Evolutionary conservation across 2,888 invertebrate species (phyloP).

Genomic region (Aricia artaxerxes): DNA sequence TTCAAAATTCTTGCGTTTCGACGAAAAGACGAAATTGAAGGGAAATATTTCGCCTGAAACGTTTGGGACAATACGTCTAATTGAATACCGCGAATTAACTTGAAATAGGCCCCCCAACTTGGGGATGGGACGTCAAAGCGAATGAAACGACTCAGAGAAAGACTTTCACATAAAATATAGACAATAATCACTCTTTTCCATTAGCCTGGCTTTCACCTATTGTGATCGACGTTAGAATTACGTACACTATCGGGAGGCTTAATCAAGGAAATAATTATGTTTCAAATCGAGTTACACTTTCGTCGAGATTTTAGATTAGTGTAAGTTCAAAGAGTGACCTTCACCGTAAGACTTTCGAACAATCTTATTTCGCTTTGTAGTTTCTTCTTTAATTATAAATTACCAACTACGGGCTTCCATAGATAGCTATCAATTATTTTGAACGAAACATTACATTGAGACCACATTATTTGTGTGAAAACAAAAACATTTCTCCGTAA

Average conservation of each 20-base stretch:
- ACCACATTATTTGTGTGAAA: not conserved
- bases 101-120: constrained; percentile 28
- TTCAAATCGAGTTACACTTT: constrained; percentile 32
- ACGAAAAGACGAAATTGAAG: not conserved
- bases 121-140: constrained; percentile 52
- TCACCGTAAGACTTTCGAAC: constrained; percentile 11
- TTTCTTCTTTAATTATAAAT: constrained; percentile 20
- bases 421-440: not conserved
- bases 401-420: not conserved
- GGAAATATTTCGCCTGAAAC: constrained; percentile 52
- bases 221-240: constrained; percentile 46
- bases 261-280: constrained; percentile 34
- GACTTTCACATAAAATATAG: constrained; percentile 60
- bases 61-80: constrained; percentile 59
- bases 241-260: constrained; percentile 35
- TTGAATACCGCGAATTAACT: constrained; percentile 28
- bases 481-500: not conserved
- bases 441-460: not conserved
- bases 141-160: constrained; percentile 52
- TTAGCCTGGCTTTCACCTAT: constrained; percentile 61
- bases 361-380: not conserved
- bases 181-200: constrained; percentile 58
- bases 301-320: constrained; percentile 30
- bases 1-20: not conserved
- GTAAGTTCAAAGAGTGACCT: constrained; percentile 26